Conservation (phyloP, 2,888 invertebrate species). For the Tupiocoris notatus region DNA sequence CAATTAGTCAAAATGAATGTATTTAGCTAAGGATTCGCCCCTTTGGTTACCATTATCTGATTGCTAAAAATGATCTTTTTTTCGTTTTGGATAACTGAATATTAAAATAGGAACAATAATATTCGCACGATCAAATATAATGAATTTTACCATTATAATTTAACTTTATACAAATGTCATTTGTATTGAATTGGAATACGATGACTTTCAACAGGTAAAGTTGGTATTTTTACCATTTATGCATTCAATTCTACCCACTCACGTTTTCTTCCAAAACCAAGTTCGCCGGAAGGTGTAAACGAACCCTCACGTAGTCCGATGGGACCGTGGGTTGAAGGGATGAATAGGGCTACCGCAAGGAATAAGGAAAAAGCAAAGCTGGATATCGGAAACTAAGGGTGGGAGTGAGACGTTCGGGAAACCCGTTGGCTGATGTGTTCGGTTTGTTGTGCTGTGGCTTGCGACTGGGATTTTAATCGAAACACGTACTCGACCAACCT, state of each 20-base stretch:
- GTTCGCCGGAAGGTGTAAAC: neutral
- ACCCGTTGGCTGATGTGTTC: neutral
- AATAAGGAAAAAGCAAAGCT: neutral
- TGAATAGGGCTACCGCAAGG: neutral
- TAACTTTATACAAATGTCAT: too few relatives aligned
- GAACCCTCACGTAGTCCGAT: neutral
- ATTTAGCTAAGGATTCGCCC: too few relatives aligned
- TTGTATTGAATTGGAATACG: too few relatives aligned
- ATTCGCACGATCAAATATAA: too few relatives aligned
- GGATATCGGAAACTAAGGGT: neutral
- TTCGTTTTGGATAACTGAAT: neutral
- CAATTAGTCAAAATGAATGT: too few relatives aligned
- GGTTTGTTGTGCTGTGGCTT: constrained; percentile 6
- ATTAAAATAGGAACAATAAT: neutral
- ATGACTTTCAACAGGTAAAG: too few relatives aligned
- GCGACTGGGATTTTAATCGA: constrained; percentile 20
- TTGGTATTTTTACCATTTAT: too few relatives aligned
- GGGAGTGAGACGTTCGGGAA: neutral
- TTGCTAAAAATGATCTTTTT: too few relatives aligned
- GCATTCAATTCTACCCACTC: neutral
- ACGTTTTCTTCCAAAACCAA: neutral
- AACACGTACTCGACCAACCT: constrained; percentile 5
- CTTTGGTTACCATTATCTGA: too few relatives aligned
- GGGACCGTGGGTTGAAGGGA: neutral
- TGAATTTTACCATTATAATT: too few relatives aligned